Conservation (phyloP, 2,797 vertebrate species). For the Ciconia nigra region DNA sequence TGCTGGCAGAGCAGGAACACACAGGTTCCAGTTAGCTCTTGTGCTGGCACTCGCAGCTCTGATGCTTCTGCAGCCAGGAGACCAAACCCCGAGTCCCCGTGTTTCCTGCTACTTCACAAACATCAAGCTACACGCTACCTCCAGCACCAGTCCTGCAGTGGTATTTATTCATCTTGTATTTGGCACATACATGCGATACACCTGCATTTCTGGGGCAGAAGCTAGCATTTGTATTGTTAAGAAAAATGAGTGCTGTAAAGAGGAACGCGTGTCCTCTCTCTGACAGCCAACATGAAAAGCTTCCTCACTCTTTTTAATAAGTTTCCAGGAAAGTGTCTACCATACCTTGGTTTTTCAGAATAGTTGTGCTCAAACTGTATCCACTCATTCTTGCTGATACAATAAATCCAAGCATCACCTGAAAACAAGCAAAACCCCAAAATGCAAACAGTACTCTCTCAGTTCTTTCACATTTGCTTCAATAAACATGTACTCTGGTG, state of each 20-base stretch:
- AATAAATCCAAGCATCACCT: slow-evolving; percentile 98
- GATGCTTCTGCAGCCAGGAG: background rate
- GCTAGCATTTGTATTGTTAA: fast-evolving
- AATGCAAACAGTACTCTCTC: background rate
- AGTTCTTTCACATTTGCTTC: background rate
- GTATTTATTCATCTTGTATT: fast-evolving
- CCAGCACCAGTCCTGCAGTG: background rate
- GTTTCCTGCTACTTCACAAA: background rate
- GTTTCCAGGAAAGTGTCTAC: background rate
- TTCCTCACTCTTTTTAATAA: fast-evolving
- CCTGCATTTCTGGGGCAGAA: background rate
- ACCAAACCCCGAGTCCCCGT: fast-evolving
- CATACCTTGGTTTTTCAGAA: slow-evolving; percentile 83
- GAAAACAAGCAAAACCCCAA: background rate
- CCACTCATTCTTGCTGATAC: slow-evolving; percentile 91
- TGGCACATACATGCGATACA: fast-evolving
- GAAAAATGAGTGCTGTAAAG: background rate
- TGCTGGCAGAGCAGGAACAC: background rate
- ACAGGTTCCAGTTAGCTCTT: background rate
- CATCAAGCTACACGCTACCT: background rate
- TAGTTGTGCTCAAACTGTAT: slow-evolving; percentile 87
- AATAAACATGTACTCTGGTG: fast-evolving
- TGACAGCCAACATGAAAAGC: too few relatives aligned
- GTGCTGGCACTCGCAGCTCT: fast-evolving
- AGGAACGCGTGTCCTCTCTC: fast-evolving